Base-by-base conservation (phyloP, 2,113 vertebrate species). In the Hippocampus mohnikei region DNA sequence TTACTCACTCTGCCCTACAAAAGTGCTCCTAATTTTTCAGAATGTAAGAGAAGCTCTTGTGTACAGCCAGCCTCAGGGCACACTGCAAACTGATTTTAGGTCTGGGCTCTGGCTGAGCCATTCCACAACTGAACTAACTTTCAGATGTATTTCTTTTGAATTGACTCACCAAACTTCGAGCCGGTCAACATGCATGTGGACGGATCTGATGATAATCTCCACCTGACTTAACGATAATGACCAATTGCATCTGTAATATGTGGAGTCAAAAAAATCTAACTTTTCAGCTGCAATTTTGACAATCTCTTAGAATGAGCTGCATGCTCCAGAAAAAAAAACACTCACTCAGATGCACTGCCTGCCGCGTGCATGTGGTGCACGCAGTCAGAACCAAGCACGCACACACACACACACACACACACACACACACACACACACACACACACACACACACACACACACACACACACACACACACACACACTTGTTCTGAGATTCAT, bases 361-460 rank as follows among this genome's bases (percentile, higher is more conserved):
- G 23, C 44, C 13, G 52, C 62, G 40, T 40, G 73, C 62, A 40
- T 20, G 21, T 75, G 15, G 44, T 53, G 48, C 2, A 41, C 70
- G 71, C 27, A 70, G 69, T 75, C 44, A 68, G 70, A 67, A 21
- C 0, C 53, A 72, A 18, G 18, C 70, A 64, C 23, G 23, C 50
- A 11, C 21, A 3, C 21, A 1, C 21, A 63, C 65, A 67, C 65
- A 63, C 67, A 66, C 69, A 29, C 48, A 23, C 72, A 63, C 66
- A 72, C 48, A 60, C 70, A 69, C 75, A 66, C 71, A 67, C 68
- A 73, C 70, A 72, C 72, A 72, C 74, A 75, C 3, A 70, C 29
- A 46, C 13, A 46, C 44, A 1, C 44, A 46, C 23, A 62, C 55
- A 67, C 67, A 44, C 21, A 33, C 3, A 23, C 13, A 10, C 20